These are phyloP conservation scores for Helogale parvula DNA, from an alignment of 2,113 vertebrate species.

Conservation along the genomic window DNA sequence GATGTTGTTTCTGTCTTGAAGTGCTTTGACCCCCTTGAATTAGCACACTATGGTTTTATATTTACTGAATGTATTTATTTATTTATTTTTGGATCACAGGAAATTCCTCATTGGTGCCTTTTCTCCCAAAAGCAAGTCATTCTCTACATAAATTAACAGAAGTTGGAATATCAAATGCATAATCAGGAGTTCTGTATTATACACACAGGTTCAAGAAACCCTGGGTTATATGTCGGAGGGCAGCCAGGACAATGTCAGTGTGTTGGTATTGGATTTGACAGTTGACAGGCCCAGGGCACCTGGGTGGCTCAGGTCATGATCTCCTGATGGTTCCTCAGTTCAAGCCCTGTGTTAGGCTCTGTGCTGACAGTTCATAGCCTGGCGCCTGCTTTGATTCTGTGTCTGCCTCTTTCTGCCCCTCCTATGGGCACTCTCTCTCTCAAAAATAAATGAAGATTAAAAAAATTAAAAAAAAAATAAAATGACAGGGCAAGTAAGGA, in stretches of 20 bases:
- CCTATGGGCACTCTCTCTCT: no score
- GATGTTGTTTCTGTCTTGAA: background rate
- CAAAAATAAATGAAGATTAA: no score
- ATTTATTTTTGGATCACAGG: background rate
- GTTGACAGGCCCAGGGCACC: no score
- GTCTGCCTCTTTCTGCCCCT: no score
- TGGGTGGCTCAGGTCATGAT: no score
- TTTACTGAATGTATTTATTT: background rate
- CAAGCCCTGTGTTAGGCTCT: no score
- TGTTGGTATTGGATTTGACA: background rate
- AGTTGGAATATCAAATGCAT: background rate
- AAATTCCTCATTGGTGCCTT: background rate
- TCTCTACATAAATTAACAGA: background rate
- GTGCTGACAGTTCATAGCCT: no score
- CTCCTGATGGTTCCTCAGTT: no score
- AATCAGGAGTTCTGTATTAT: background rate
- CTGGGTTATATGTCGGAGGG: background rate
- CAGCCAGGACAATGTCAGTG: background rate
- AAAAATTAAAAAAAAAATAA: no score
- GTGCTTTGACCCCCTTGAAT: background rate
- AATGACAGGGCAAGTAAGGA: background rate
- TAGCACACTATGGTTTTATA: background rate
- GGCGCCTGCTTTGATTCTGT: no score
- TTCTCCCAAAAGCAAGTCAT: background rate
- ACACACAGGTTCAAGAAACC: background rate